Evolutionary conservation across 1,140 invertebrate genomes (phyloP), one percentile per base, ranked within the genome.

Genomic region (Teleopsis dalmanni): DNA sequence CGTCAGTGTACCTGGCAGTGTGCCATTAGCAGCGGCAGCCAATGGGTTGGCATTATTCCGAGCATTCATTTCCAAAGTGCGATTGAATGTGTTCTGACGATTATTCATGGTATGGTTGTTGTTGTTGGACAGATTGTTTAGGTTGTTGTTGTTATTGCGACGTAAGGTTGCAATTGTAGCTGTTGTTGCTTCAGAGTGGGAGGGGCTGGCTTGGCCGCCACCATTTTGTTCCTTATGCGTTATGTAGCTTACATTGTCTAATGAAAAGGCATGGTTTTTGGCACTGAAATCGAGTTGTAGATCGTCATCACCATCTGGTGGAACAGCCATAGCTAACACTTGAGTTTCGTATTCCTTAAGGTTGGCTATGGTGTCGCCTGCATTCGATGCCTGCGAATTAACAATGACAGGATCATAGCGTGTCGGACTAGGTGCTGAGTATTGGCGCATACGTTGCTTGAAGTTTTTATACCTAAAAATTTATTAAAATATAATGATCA

Each of bases 261-360:
- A 74, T 50, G 83, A 88, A 60, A 90, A 91, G 1, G 87, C 84
- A 59, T 90, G 88, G 73, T 90, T 90, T 63, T 89, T 88, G 48
- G 82, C 78, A 65, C 85, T 88, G 57, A 89, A 89, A 62, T 91
- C 88, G n/a, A 91, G 66, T 59, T 91, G 87, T 14, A 91, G 61
- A 65, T 91, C 87, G 53, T 86, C 83, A 52, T 78, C 85, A 51
- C 88, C 86, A 54, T 89, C 87, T 1, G 84, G 75, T 0, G 83
- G 82, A 2, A 93, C 88, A 48, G 87, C 88, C 89, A 93, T 91
- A 53, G 91, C 87, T 2, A 93, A 73, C 25, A 92, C 87, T 78
- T 92, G 84, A 3, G 87, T 89, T 71, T 90, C 87, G 64, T 90
- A 90, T 64, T 90, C 85, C 64, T 89, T 88, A 33, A 88, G 68